Conservation (phyloP, 1,140 invertebrate species). For the Zaprionus africanus region DNA sequence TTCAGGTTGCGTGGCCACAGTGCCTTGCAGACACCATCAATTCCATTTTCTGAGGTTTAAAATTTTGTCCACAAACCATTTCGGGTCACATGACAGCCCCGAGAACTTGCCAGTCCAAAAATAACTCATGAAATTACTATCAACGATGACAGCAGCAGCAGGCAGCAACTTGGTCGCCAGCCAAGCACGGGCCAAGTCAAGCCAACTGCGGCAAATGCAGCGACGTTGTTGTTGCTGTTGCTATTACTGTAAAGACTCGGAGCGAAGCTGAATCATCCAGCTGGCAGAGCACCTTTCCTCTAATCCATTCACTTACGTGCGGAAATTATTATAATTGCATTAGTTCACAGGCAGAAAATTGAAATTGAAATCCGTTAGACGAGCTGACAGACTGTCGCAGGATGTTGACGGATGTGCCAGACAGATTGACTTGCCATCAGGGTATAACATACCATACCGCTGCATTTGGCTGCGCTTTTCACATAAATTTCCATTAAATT, state of each 20-base stretch:
- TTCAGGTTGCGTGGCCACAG: background rate
- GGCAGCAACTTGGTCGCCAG: slow-evolving; percentile 60
- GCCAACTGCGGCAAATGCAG: slow-evolving; percentile 34
- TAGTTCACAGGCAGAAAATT: slow-evolving; percentile 80
- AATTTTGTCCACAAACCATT: slow-evolving; percentile 26
- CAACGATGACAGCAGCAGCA: slow-evolving; percentile 58
- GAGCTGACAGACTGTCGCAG: slow-evolving; percentile 46
- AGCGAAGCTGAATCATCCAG: slow-evolving; percentile 18
- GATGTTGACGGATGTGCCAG: slow-evolving; percentile 63
- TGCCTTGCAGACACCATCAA: background rate
- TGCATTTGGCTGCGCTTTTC: slow-evolving; percentile 6
- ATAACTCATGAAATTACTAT: slow-evolving; percentile 61
- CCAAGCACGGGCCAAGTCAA: slow-evolving; percentile 58
- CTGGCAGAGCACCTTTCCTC: slow-evolving; percentile 57
- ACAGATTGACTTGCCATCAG: slow-evolving; percentile 29
- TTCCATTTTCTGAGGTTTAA: background rate
- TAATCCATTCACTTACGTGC: slow-evolving; percentile 71
- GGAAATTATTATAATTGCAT: slow-evolving; percentile 82
- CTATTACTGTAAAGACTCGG: background rate
- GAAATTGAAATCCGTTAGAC: slow-evolving; percentile 73
- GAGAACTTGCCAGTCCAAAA: slow-evolving; percentile 20
- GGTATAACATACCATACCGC: background rate
- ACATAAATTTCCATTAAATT: slow-evolving; percentile 43
- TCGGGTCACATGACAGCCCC: slow-evolving; percentile 31
- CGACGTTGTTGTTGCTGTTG: background rate